Conservation (phyloP, 2,113 vertebrate species). For the Meleagris gallopavo region DNA sequence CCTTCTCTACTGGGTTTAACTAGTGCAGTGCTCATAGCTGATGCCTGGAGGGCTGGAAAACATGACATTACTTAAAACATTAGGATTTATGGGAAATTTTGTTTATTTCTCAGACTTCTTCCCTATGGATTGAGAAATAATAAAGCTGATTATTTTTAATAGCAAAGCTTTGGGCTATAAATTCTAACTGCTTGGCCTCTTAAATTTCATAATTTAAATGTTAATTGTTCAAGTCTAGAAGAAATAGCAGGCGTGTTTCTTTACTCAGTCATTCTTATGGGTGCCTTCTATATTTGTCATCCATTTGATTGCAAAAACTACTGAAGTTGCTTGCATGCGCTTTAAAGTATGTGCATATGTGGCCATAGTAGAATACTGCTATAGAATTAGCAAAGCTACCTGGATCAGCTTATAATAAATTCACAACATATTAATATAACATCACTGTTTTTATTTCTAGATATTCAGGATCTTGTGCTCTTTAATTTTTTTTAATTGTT, state of each 20-base stretch:
- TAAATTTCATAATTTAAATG: neutral
- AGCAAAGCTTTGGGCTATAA: neutral
- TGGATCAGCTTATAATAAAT: neutral
- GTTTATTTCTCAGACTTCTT: neutral
- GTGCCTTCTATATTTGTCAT: neutral
- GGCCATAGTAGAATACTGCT: neutral
- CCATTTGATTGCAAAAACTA: neutral
- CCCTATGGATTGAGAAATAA: neutral
- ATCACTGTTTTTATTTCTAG: neutral
- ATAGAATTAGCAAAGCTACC: neutral
- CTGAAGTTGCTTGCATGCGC: neutral
- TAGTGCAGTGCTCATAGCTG: neutral
- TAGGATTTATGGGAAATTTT: neutral
- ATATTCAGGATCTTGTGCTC: neutral
- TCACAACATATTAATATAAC: neutral
- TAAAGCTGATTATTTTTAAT: neutral
- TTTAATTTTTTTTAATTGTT: neutral
- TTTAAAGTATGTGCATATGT: fast-evolving
- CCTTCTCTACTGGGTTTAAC: neutral
- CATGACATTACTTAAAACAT: neutral
- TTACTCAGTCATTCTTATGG: neutral
- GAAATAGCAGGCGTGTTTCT: neutral
- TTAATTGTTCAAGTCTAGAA: neutral
- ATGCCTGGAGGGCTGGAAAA: neutral
- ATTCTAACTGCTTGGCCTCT: neutral